phyloP scores from a whole-genome alignment of 1,140 invertebrate species.

The Ridgeia piscesae region DNA sequence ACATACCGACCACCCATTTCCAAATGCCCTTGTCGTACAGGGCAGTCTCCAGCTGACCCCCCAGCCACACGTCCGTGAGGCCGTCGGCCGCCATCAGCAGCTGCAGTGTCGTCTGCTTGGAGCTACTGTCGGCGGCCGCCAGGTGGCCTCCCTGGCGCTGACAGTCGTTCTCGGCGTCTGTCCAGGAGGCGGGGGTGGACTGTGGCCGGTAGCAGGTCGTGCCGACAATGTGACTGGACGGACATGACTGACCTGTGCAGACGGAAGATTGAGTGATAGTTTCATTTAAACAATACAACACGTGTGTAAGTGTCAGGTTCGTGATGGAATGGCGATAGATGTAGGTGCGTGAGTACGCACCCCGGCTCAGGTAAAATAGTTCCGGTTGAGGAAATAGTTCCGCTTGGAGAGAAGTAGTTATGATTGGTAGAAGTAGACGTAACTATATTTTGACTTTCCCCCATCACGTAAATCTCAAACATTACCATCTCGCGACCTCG shows the following conservation, averaged over 20 bases:
- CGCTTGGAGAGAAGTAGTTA: too few species aligned
- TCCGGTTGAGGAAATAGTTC: too few species aligned
- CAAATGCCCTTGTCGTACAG: background rate
- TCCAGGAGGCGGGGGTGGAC: background rate
- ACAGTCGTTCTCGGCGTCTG: background rate
- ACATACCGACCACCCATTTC: background rate
- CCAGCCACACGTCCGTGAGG: background rate
- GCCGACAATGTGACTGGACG: background rate
- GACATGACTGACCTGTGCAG: background rate
- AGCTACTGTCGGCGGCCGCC: background rate
- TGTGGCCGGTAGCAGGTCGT: background rate
- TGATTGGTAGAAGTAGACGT: too few species aligned
- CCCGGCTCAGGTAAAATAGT: too few species aligned
- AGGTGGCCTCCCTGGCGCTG: background rate
- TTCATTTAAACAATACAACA: too few species aligned
- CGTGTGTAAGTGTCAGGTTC: too few species aligned
- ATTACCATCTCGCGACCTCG: too few species aligned
- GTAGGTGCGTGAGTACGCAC: too few species aligned
- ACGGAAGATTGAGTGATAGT: too few species aligned
- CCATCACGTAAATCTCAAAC: too few species aligned
- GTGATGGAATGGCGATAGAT: too few species aligned
- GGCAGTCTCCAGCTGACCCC: background rate
- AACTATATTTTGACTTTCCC: too few species aligned
- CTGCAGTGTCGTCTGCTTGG: background rate
- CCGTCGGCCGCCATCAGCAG: background rate